Conservation (phyloP, 2,113 vertebrate species). For the Pheucticus melanocephalus region DNA sequence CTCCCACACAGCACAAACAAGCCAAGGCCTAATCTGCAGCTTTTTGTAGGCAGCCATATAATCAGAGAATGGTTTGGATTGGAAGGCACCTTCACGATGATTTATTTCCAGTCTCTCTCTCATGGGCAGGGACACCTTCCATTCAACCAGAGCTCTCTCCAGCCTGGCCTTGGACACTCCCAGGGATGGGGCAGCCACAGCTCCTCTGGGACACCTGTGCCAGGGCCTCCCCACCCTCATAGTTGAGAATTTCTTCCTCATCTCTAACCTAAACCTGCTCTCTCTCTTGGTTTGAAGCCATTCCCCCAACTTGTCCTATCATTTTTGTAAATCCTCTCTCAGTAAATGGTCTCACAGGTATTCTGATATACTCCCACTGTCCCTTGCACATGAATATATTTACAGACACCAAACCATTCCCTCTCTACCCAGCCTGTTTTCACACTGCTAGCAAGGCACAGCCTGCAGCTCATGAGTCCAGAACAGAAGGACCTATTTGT, state of each 20-base stretch:
- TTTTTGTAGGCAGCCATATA: background rate
- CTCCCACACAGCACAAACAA: background rate
- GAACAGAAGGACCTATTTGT: background rate
- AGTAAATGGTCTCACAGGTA: background rate
- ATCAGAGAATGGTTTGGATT: background rate
- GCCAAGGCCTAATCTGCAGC: background rate
- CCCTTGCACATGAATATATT: background rate
- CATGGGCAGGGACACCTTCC: background rate
- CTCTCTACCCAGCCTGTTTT: background rate
- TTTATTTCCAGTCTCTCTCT: background rate
- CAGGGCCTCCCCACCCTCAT: background rate
- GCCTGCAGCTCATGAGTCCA: background rate
- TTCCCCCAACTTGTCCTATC: background rate
- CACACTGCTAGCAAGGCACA: background rate
- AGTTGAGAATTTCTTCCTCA: accelerated
- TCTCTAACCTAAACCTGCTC: background rate
- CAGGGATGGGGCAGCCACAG: background rate
- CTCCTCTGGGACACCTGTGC: background rate
- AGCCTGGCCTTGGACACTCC: background rate
- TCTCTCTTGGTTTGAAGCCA: background rate
- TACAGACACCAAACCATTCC: background rate
- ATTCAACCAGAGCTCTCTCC: background rate
- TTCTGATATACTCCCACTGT: background rate
- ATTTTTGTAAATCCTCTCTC: background rate
- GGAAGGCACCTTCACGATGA: background rate